These are phyloP conservation scores for Apis dorsata DNA, from an alignment of 1,140 invertebrate genomes.

Conservation along the genomic window DNA sequence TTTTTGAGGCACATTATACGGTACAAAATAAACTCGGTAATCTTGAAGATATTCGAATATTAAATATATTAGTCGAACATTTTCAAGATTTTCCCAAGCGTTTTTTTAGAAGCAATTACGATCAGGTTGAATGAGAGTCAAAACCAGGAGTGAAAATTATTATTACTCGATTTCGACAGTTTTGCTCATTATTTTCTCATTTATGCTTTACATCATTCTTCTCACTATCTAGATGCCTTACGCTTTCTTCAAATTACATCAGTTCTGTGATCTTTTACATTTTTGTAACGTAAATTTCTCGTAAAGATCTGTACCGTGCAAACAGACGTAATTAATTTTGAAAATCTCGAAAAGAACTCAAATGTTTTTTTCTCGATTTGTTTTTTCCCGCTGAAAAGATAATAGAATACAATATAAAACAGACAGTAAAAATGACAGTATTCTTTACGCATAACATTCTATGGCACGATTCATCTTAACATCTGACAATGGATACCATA, in stretches of 20 bases:
- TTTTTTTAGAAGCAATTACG: conserved; percentile 18
- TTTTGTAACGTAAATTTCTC: background rate
- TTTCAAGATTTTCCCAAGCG: background rate
- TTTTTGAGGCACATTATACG: conserved; percentile 39
- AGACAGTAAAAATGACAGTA: conserved; percentile 22
- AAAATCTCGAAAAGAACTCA: background rate
- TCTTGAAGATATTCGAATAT: conserved; percentile 3
- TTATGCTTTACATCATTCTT: conserved; percentile 42
- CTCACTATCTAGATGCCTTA: conserved; percentile 27
- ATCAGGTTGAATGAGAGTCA: conserved; percentile 20
- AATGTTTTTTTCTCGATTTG: background rate
- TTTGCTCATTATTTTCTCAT: conserved; percentile 26
- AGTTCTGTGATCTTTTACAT: background rate
- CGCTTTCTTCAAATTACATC: conserved; percentile 4
- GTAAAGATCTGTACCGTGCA: conserved; percentile 15
- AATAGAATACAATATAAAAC: conserved; percentile 26
- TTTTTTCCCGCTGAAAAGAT: background rate
- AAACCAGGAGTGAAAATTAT: conserved; percentile 22
- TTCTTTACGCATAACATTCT: conserved; percentile 19
- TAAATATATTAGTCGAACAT: background rate
- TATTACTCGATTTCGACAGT: conserved; percentile 12
- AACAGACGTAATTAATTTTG: conserved; percentile 20
- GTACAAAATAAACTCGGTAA: conserved; percentile 29
- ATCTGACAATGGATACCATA: conserved; percentile 25
- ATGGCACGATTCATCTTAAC: conserved; percentile 46